A percentile compares a stretch with the other conserved stretches of the same genome.
phyloP scores from a whole-genome alignment of 2,888 invertebrate genomes.

The Pristionchus fissidentatus region DNA sequence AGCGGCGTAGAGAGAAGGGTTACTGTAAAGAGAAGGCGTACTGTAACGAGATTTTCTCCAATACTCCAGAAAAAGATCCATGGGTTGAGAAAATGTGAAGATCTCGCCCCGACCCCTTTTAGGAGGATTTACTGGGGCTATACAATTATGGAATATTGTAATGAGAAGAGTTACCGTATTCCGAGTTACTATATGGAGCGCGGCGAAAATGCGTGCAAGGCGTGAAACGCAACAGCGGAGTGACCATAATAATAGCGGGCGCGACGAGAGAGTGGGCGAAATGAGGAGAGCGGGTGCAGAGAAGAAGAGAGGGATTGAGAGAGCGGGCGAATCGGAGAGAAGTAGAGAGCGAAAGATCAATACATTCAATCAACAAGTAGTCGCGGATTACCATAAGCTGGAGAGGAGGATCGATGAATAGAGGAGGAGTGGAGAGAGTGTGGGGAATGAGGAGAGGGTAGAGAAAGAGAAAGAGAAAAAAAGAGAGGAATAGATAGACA shows the following conservation, averaged over 20 bases:
- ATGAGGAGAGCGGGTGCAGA: slow-evolving; percentile 24
- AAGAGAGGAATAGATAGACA: slow-evolving; percentile 21
- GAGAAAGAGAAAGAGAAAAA: slow-evolving; percentile 43
- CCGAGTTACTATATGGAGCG: too few species aligned
- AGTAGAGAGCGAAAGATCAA: slow-evolving; percentile 32
- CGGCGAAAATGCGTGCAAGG: too few species aligned
- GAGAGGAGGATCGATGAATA: slow-evolving; percentile 38
- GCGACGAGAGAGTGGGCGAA: neutral
- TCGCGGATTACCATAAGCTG: slow-evolving; percentile 40
- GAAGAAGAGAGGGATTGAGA: slow-evolving; percentile 25
- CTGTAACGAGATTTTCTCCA: too few species aligned
- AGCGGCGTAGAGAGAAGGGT: slow-evolving; percentile 40
- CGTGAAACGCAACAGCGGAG: too few species aligned
- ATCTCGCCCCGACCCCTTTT: too few species aligned
- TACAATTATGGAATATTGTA: too few species aligned
- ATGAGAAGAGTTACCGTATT: too few species aligned
- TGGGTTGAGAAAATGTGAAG: too few species aligned
- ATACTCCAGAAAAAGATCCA: too few species aligned
- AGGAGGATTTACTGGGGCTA: too few species aligned
- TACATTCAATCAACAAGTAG: slow-evolving; percentile 21
- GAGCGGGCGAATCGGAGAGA: slow-evolving; percentile 20
- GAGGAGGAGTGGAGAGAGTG: slow-evolving; percentile 43
- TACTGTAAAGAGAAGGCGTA: neutral
- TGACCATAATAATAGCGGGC: too few species aligned
- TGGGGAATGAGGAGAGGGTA: slow-evolving; percentile 4